Evolutionary conservation across 2,797 vertebrate genomes (phyloP).

Genomic region (Mastacembelus armatus): DNA sequence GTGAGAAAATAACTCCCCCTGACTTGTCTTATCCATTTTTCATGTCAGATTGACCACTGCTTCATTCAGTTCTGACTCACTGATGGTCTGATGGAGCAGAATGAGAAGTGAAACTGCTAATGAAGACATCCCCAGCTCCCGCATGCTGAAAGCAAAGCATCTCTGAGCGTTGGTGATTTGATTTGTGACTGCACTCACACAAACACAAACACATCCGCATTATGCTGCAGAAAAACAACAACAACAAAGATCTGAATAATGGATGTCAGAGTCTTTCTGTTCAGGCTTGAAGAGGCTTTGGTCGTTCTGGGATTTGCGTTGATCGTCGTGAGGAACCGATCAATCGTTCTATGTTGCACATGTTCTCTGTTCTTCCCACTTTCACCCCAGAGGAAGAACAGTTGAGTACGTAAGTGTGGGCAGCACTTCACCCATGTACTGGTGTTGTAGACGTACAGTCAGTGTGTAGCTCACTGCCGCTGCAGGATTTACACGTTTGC

Average conservation of each 20-base stretch:
- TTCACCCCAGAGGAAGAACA: neutral
- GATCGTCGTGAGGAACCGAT: constrained; percentile 10
- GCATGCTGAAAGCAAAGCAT: neutral
- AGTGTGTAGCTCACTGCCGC: neutral
- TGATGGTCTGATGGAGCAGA: neutral
- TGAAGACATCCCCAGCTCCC: constrained; percentile 2
- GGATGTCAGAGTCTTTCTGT: neutral
- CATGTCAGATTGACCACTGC: neutral
- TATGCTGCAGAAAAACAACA: no score
- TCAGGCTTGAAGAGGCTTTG: neutral
- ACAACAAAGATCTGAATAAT: constrained; percentile 12
- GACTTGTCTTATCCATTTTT: neutral
- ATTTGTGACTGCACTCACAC: neutral
- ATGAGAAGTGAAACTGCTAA: neutral
- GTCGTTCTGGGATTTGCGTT: constrained; percentile 15
- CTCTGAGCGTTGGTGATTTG: neutral
- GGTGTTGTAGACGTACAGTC: constrained; percentile 16
- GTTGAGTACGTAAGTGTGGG: neutral
- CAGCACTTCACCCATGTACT: constrained; percentile 38
- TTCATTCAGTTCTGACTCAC: neutral
- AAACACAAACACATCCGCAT: neutral
- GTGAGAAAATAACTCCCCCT: no score
- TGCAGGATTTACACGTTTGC: constrained; percentile 6
- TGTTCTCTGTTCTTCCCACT: constrained; percentile 16
- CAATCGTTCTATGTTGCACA: constrained; percentile 13